Percentiles rank a stretch among this genome's conserved stretches.
These are phyloP conservation scores for Drosophila meridionalis DNA, from an alignment of 2,888 invertebrate genomes.

Conservation along the genomic window DNA sequence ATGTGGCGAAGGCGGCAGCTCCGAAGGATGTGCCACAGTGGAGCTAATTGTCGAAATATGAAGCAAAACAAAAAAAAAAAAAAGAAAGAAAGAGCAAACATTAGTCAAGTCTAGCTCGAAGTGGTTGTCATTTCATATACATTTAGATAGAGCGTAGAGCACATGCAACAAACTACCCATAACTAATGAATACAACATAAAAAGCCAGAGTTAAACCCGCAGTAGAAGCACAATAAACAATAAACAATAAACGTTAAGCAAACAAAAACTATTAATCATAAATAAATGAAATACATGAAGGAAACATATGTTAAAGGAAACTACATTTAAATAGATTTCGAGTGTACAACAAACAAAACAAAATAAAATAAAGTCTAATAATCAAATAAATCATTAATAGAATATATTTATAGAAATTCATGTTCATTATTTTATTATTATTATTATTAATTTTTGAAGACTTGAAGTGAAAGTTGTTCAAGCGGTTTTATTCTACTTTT, in stretches of 20 bases:
- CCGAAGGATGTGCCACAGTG: constrained; percentile 98
- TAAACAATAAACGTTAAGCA: constrained; percentile 19
- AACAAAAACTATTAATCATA: constrained; percentile 16
- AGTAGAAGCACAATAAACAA: constrained; percentile 46
- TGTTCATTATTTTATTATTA: constrained; percentile 1
- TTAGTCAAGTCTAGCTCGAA: neutral
- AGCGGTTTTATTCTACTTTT: constrained; percentile 42
- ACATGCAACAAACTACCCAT: constrained; percentile 42
- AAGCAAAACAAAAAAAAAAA: constrained; percentile 2
- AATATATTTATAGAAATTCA: constrained; percentile 20
- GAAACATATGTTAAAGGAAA: constrained; percentile 20
- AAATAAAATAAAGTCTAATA: constrained; percentile 5
- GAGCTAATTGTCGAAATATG: constrained; percentile 88
- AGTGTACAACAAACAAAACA: constrained; percentile 29
- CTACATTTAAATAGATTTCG: constrained; percentile 5
- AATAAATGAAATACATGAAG: constrained; percentile 26
- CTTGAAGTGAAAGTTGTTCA: constrained; percentile 8
- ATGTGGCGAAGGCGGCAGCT: constrained; percentile 99
- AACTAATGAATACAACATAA: constrained; percentile 46
- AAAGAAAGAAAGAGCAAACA: constrained; percentile 13
- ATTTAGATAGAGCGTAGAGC: constrained; percentile 33
- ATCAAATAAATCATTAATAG: neutral
- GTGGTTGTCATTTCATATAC: neutral
- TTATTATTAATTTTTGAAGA: neutral
- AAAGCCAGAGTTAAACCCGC: constrained; percentile 17